A percentile compares a stretch with the other conserved stretches of the same genome.
These are phyloP conservation scores for Euthynnus affinis DNA, from an alignment of 2,797 vertebrate species.

Conservation along the genomic window DNA sequence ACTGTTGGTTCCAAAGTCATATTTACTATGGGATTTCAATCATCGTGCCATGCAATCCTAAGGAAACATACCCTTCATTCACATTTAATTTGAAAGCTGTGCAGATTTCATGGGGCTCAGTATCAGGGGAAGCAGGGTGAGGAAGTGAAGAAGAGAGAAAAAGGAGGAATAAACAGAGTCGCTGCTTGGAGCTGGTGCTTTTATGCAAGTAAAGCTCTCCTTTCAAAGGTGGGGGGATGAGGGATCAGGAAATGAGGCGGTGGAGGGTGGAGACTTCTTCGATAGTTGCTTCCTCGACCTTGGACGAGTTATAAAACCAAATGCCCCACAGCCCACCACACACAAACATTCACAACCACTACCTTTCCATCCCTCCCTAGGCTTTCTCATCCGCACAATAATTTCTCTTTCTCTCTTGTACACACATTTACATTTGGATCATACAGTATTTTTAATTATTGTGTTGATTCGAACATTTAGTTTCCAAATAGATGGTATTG, in stretches of 20 bases:
- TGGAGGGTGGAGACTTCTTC: constrained; percentile 54
- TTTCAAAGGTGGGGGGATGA: constrained; percentile 63
- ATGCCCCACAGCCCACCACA: constrained; percentile 24
- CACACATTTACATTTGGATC: background rate
- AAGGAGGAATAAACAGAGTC: constrained; percentile 74
- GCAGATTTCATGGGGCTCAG: constrained; percentile 79
- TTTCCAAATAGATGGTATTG: constrained; percentile 21
- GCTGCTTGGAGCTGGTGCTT: constrained; percentile 73
- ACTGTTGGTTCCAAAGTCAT: constrained; percentile 76
- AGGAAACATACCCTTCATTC: constrained; percentile 82
- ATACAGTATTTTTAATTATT: background rate
- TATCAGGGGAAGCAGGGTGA: constrained; percentile 63
- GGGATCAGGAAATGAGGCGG: constrained; percentile 61
- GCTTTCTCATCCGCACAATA: constrained; percentile 16
- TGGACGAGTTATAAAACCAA: constrained; percentile 54
- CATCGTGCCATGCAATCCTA: constrained; percentile 77
- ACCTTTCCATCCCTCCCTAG: constrained; percentile 21
- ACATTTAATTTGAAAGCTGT: constrained; percentile 84
- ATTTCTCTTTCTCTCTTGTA: constrained; percentile 29
- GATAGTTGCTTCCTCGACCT: constrained; percentile 56
- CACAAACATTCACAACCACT: background rate
- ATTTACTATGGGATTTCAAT: constrained; percentile 78
- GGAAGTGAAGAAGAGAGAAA: constrained; percentile 54
- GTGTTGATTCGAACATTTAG: constrained; percentile 25
- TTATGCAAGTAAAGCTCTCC: constrained; percentile 77